These are phyloP conservation scores for Andrena fulva DNA, from an alignment of 2,888 invertebrate genomes.

Conservation along the genomic window DNA sequence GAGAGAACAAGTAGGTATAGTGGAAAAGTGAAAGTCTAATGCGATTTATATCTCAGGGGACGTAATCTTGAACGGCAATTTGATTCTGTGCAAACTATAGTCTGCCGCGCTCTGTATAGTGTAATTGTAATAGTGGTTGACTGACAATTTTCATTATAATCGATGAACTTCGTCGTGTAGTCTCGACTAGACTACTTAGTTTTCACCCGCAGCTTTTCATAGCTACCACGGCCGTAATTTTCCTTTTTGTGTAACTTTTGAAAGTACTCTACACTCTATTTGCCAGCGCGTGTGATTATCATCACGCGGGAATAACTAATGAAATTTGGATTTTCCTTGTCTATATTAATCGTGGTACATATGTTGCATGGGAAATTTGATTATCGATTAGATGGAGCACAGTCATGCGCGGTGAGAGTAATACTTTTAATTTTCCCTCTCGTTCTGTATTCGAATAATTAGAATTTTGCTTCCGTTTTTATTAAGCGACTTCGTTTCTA, in stretches of 20 bases:
- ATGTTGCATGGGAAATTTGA: neutral
- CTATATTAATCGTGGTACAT: neutral
- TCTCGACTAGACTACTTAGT: constrained; percentile 4
- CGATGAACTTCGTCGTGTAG: constrained; percentile 12
- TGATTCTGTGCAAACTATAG: neutral
- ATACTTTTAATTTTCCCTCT: no score
- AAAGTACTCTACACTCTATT: neutral
- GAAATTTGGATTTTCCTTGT: constrained; percentile 2
- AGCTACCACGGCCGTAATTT: constrained; percentile 32
- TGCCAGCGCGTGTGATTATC: neutral
- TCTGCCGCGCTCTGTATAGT: neutral
- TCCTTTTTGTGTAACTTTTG: constrained; percentile 6
- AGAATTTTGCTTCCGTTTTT: no score
- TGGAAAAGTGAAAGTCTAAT: neutral
- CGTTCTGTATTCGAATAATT: no score
- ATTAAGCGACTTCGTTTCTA: no score
- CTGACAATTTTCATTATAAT: constrained; percentile 16
- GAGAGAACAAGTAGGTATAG: neutral
- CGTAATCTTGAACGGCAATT: neutral
- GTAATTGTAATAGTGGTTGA: constrained; percentile 8
- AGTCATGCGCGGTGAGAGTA: no score
- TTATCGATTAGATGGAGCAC: neutral
- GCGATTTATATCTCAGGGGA: neutral
- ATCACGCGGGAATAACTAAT: no score
- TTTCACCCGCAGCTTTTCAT: neutral